These are phyloP conservation scores for Vireo altiloquus DNA, from an alignment of 2,113 vertebrate genomes.

Conservation along the genomic window DNA sequence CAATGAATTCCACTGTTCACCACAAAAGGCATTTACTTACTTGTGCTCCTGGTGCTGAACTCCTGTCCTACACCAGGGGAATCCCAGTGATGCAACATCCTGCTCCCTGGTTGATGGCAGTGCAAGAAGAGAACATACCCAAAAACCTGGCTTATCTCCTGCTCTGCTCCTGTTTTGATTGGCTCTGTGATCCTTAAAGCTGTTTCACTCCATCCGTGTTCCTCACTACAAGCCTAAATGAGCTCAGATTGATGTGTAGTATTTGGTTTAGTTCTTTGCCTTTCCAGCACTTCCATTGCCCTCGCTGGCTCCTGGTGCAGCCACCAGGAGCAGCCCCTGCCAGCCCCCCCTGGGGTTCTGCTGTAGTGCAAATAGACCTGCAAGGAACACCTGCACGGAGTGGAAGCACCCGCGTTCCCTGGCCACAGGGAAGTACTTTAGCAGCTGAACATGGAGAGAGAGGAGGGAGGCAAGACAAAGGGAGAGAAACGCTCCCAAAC, in stretches of 20 bases:
- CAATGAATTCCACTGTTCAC: neutral
- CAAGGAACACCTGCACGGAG: constrained; percentile 31
- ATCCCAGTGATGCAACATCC: neutral
- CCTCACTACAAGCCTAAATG: neutral
- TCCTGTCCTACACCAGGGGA: neutral
- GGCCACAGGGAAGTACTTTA: neutral
- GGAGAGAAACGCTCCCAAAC: neutral
- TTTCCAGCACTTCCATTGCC: neutral
- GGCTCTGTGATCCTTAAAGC: constrained; percentile 41
- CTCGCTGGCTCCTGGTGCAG: neutral
- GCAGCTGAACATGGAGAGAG: constrained; percentile 8
- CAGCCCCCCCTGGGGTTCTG: neutral
- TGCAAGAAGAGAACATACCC: neutral
- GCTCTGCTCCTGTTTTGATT: neutral
- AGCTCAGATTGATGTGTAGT: neutral
- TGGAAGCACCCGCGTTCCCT: constrained; percentile 27
- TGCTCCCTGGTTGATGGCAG: neutral
- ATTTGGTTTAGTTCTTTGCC: constrained; percentile 16
- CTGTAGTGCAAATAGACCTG: neutral
- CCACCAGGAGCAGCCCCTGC: accelerated
- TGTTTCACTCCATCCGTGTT: neutral
- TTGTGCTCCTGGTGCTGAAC: neutral
- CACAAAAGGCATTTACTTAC: neutral
- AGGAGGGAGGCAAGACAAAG: neutral
- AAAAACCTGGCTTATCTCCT: neutral